Evolutionary conservation across 1,140 invertebrate genomes (phyloP), one percentile per base, ranked within the genome.

Genomic region (Drosophila busckii): DNA sequence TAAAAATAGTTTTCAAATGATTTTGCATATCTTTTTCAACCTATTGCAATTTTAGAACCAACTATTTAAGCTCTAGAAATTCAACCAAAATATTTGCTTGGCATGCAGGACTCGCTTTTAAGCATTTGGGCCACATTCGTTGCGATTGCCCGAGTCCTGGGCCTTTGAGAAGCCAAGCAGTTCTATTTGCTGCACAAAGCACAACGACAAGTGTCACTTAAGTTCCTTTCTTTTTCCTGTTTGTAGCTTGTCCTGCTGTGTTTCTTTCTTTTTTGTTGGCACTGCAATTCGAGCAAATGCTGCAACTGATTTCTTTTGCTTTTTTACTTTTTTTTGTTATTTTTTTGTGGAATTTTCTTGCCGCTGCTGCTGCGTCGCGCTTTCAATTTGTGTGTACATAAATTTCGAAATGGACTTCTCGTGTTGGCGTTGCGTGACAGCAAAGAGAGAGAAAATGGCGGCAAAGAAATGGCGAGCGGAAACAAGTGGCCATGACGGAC

Each of bases 351-450:
- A 7, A 1, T 31, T 53, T 58, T 63, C 45, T 22, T 73, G 56
- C 44, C 37, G 28, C 45, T 41, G 34, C 45, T 41, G 28, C 45
- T 41, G 34, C 45, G 22, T 28, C 22, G 55, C 60, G 60, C 55
- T 82, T 80, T 75, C 75, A 80, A 82, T 82, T 80, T 80, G 76
- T 80, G 75, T 80, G 75, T 75, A 80, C 69, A 80, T 80, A 80
- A 80, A 80, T 82, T 82, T 75, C 69, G 69, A 66, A 80, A 80
- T 80, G 75, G 75, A 80, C 73, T 80, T 80, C 68, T 80, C 73
- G 64, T 80, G 73, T 80, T 82, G 52, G 45, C 46, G 42, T 26
- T 31, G 42, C 37, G 58, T 50, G 53, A 66, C 67, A 59, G 37
- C 16, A 65, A 32, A 55, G 41, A 29, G 20, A 62, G 28, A 31